Base-by-base conservation (phyloP, 2,797 vertebrate species). In the Anisognathus igniventris region DNA sequence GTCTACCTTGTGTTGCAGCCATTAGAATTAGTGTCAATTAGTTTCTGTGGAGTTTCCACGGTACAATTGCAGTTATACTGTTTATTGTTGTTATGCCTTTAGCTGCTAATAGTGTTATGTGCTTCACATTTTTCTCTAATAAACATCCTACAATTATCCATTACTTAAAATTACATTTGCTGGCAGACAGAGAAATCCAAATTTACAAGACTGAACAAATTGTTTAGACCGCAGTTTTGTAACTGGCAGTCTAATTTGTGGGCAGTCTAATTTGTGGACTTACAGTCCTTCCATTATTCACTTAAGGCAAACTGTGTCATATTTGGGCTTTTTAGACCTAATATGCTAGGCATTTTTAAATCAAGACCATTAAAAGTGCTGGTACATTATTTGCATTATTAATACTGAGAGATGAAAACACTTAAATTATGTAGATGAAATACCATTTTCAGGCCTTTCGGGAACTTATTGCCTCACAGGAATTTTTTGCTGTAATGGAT, bases 331-430 rank as follows among this genome's bases (percentile, higher is more conserved):
- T 96, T 96, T 93, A 96, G 86, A 88, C 23, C 74, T 51, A 70
- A 91, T 78, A 93, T 37, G 9, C 73, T 62, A 64, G 47, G 54
- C 84, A 48, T 84, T 93, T 92, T 90, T 50, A 86, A 80, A 90
- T 51, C 28, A 31, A 81, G 77, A 51, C 86, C 86, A 92, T 86
- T 92, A 92, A 67, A 86, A 86, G 9, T 66, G 25, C 77, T 78
- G n/a, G 50, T 66, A 79, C 64, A 93, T 86, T 84, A 70, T 81
- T 28, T 96, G 88, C 92, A 96, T 96, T 96, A 96, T 96, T 96
- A 91, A 96, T 96, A 87, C 10, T 10, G 30, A 76, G 86, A 94
- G 92, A 94, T 79, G 71, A 84, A 95, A 95, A 87, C 77, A 78
- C 28, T 40, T 95, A 75, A 93, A 95, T 95, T 92, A 96, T 92